Conservation (phyloP, 2,113 vertebrate species). For the Nesogale talazaci region DNA sequence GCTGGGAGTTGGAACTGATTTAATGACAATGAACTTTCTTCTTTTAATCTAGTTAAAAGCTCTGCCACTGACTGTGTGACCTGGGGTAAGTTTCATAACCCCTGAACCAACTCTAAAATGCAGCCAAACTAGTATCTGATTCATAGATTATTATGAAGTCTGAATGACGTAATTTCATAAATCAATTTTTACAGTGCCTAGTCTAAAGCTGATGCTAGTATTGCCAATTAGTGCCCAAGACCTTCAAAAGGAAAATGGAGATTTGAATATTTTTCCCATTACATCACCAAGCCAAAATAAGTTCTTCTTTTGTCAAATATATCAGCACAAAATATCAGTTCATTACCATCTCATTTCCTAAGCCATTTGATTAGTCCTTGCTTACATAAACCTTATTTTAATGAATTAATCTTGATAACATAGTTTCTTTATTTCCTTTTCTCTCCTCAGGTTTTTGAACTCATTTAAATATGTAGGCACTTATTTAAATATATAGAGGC, state of each 20-base stretch:
- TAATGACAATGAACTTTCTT: background rate
- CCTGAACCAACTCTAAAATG: background rate
- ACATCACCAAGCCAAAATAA: background rate
- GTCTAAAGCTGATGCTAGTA: background rate
- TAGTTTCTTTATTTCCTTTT: background rate
- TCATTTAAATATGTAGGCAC: background rate
- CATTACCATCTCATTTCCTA: background rate
- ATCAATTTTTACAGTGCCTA: background rate
- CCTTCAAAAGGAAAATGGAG: background rate
- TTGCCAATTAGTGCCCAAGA: conserved; percentile 1
- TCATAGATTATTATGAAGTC: background rate
- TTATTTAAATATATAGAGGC: background rate
- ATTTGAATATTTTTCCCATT: background rate
- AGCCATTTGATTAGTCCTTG: background rate
- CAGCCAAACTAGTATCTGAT: background rate
- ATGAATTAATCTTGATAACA: background rate
- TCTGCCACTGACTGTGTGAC: background rate
- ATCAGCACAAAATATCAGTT: background rate
- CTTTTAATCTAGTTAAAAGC: background rate
- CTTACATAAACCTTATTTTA: background rate
- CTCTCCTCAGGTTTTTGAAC: background rate
- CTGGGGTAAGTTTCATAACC: background rate
- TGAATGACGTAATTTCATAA: background rate
- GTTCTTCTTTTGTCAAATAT: background rate
- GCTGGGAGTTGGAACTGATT: no score